Evolutionary conservation across 2,113 vertebrate genomes (phyloP).

Genomic region (Noctilio leporinus): DNA sequence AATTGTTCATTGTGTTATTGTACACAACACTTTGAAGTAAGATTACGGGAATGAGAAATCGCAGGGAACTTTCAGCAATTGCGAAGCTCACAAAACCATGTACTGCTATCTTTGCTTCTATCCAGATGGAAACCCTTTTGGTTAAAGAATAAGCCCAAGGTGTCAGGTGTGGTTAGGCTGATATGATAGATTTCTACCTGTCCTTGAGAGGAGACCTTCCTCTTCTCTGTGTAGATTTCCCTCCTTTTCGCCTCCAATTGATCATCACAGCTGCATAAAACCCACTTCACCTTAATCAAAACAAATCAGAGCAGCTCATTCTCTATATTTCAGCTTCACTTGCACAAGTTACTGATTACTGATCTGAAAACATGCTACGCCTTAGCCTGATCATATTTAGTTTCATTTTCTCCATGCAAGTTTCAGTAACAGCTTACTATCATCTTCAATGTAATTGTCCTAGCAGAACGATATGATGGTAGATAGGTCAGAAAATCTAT

Average conservation of each 20-base stretch:
- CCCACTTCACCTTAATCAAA: slow-evolving; percentile 74
- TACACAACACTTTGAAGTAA: background rate
- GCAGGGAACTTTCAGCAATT: background rate
- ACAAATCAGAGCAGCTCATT: slow-evolving; percentile 57
- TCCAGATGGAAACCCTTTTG: background rate
- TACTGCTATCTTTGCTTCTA: background rate
- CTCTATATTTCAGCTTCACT: slow-evolving; percentile 47
- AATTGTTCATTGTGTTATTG: background rate
- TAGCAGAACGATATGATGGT: slow-evolving; percentile 65
- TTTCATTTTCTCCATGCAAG: slow-evolving; percentile 52
- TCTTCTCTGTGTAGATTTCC: slow-evolving; percentile 14
- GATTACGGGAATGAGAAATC: background rate
- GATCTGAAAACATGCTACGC: slow-evolving; percentile 64
- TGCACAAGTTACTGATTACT: slow-evolving; percentile 68
- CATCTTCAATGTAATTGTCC: slow-evolving; percentile 63
- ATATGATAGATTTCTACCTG: background rate
- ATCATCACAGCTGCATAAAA: slow-evolving; percentile 70
- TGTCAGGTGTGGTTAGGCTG: slow-evolving; percentile 35
- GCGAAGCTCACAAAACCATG: background rate
- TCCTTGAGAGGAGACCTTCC: slow-evolving; percentile 49
- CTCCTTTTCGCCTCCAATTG: slow-evolving; percentile 66
- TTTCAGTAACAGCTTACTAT: slow-evolving; percentile 42
- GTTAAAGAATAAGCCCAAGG: slow-evolving; percentile 2
- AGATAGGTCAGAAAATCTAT: slow-evolving; percentile 68
- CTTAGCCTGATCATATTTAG: slow-evolving; percentile 38